These are phyloP conservation scores for Vanessa cardui DNA, from an alignment of 2,888 invertebrate genomes.

Conservation along the genomic window DNA sequence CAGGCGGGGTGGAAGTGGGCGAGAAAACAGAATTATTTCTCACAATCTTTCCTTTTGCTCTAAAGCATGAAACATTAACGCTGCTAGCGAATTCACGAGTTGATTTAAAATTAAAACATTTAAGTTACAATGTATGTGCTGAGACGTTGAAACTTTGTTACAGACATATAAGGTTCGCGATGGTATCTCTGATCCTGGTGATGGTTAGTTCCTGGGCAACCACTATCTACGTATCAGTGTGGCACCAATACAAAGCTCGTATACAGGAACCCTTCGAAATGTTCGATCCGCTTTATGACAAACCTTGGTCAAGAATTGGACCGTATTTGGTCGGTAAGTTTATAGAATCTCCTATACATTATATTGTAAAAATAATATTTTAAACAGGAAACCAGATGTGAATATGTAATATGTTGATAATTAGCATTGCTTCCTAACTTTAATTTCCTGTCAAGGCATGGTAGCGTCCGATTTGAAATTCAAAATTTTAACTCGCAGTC, in stretches of 20 bases:
- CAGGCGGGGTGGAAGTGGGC: no score
- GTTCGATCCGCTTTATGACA: constrained; percentile 92
- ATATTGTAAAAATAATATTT: no score
- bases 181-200: constrained; percentile 81
- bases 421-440: no score
- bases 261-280: constrained; percentile 92
- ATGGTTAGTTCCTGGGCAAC: constrained; percentile 89
- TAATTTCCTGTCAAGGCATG: no score
- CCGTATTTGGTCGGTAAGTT: constrained; percentile 89
- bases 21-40: no score
- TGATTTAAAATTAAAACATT: not conserved
- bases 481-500: no score
- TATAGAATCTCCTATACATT: not conserved
- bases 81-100: no score
- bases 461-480: no score
- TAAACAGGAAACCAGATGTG: no score
- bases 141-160: constrained; percentile 25
- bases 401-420: no score
- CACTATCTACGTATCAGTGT: constrained; percentile 88
- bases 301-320: constrained; percentile 92
- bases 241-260: constrained; percentile 87
- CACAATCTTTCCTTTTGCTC: no score
- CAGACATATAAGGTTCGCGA: constrained; percentile 86
- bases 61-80: no score
- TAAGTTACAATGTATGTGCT: constrained; percentile 17